Base-by-base conservation (phyloP, 2,797 vertebrate genomes). In the Crocodylus rhombifer region DNA sequence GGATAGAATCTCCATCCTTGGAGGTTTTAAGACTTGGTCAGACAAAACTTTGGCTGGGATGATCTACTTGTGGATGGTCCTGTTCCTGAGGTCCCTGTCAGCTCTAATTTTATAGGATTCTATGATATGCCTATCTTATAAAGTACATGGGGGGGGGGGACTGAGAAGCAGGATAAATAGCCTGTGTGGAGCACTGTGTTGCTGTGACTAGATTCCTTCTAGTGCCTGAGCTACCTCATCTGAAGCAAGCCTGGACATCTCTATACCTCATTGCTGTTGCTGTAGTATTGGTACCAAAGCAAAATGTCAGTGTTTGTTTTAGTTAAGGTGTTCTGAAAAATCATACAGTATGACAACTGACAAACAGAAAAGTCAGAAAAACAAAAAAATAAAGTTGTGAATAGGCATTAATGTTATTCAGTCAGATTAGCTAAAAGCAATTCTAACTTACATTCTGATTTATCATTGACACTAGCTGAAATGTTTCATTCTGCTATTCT, bases 171-270 rank as follows among this genome's bases (percentile, higher is more conserved):
- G 7, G 16, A 36, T 61, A 81, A 64, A 88, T 36, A 56, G 67
- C 69, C 75, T 17, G 79, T 84, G 26, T 0, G 0, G n/a, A 76
- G 12, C 11, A 78, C 26, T 6, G 14, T n/a, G 56, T 7, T 88
- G 79, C 1, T 3, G 60, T 23, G 76, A 16, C 11, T 75, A 64
- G 33, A 26, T 57, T 78, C 55, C 30, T 84, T 64, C 26, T 64
- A 69, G 13, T 6, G 56, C 8, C 14, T 28, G 20, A 55, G 30
- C 51, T 25, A 86, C 33, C 1, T 0, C 42, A 51, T 10, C 42
- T 51, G 42, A 51, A 51, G 9, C 42, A 51, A 51, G 42, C 42
- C 42, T 0, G 1, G 16, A 61, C 21, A 20, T n/a, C 61, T 77
- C 80, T 18, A 2, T 42, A 80, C 86, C n/a, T 71, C 33, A 86